phyloP scores from a whole-genome alignment of 2,888 invertebrate species.

The Papilio elwesi region DNA sequence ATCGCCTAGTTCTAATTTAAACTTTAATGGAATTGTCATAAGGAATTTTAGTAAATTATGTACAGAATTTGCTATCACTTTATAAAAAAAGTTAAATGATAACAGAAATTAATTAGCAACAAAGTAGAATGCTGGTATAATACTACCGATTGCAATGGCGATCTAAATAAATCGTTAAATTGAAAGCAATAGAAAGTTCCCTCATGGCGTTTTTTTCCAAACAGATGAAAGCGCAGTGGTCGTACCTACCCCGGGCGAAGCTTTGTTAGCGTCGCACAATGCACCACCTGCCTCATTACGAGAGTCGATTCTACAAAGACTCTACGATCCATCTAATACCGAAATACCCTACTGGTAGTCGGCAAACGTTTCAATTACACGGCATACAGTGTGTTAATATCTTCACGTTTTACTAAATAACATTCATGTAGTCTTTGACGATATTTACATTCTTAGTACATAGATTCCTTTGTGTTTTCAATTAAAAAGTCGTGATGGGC shows the following conservation, averaged over 20 bases:
- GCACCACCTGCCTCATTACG: conserved; percentile 80
- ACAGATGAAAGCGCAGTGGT: conserved; percentile 27
- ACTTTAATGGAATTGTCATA: no score
- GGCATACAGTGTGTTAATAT: not conserved
- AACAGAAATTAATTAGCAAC: not conserved
- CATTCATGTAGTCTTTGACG: not conserved
- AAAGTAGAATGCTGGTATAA: not conserved
- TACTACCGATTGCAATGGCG: not conserved
- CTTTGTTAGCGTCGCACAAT: conserved; percentile 71
- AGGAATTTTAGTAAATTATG: no score
- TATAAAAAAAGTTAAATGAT: no score
- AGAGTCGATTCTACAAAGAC: conserved; percentile 51
- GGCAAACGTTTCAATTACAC: conserved; percentile 30
- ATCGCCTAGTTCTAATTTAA: no score
- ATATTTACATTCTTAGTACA: not conserved
- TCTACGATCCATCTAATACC: not conserved
- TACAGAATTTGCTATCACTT: no score
- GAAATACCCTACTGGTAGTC: conserved; percentile 1
- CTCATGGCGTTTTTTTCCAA: conserved; percentile 13
- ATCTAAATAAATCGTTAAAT: conserved; percentile 22
- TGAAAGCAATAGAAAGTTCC: conserved; percentile 32
- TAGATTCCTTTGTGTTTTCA: not conserved
- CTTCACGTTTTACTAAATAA: not conserved
- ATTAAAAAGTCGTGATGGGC: not conserved
- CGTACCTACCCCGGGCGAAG: conserved; percentile 56